Conservation (phyloP, 2,797 vertebrate genomes). For the Cetoscarus ocellatus region DNA sequence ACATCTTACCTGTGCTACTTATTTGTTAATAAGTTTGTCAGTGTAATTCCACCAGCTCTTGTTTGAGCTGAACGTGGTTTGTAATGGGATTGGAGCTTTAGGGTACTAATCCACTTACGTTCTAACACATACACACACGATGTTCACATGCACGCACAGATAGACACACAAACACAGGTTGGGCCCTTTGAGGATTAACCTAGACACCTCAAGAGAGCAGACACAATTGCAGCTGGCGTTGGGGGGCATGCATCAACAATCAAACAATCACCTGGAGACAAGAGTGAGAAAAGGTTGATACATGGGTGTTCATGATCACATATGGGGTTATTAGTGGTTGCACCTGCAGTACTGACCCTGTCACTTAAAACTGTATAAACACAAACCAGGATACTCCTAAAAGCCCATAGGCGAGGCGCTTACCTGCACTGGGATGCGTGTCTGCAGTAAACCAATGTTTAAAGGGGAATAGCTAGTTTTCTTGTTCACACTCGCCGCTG, state of each 20-base stretch:
- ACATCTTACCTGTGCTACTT: slow-evolving; percentile 7
- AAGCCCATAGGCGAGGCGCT: slow-evolving; percentile 18
- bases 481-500: slow-evolving; percentile 34
- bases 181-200: slow-evolving; percentile 67
- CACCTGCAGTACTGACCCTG: slow-evolving; percentile 43
- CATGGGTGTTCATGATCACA: slow-evolving; percentile 9
- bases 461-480: slow-evolving; percentile 21
- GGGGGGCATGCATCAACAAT: slow-evolving; percentile 64
- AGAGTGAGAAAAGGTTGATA: slow-evolving; percentile 5
- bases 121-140: slow-evolving; percentile 62
- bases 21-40: slow-evolving; percentile 28
- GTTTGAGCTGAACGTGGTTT: slow-evolving; percentile 57
- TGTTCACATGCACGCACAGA: slow-evolving; percentile 40
- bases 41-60: slow-evolving; percentile 34
- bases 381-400: slow-evolving; percentile 3
- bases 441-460: slow-evolving; percentile 37
- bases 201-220: slow-evolving; percentile 58
- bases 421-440: not conserved
- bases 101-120: slow-evolving; percentile 75
- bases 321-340: slow-evolving; percentile 43
- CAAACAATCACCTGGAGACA: slow-evolving; percentile 49
- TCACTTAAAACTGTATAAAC: slow-evolving; percentile 4
- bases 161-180: slow-evolving; percentile 24
- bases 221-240: slow-evolving; percentile 43
- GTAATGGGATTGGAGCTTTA: slow-evolving; percentile 80